Base-by-base conservation (phyloP, 2,113 vertebrate genomes). In the Plecotus auritus region DNA sequence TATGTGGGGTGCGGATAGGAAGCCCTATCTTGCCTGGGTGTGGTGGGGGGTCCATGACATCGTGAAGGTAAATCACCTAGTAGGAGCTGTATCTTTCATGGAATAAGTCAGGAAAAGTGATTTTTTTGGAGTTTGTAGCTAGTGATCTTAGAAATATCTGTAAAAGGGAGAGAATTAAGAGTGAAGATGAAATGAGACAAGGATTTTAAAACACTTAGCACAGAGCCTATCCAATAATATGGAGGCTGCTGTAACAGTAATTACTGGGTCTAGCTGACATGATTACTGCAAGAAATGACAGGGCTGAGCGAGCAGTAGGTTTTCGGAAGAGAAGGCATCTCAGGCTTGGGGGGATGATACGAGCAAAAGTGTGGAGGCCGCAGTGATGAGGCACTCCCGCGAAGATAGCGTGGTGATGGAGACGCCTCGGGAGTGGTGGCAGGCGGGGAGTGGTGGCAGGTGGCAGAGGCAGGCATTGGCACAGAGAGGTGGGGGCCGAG, bases 391-490 rank as follows among this genome's bases (percentile, higher is more conserved):
- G 17, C 22, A 26, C 54, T 49, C 54, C 54, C 16, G 47, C 28
- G n/a, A 32, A 28, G 42, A n/a, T 0, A 22, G 61, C 2, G 0
- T 7, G 56, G 72, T 49, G 78, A 37, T 2, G 37, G 77, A 1
- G n/a, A 4, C 4, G 5, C 37, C 49, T 9, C 3, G 35, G 72
- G 18, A 54, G 17, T 6, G 28, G 61, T 64, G 61, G 49, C 49
- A 51, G 49, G n/a, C n/a, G n/a, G n/a, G n/a, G n/a, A n/a, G n/a
- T n/a, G n/a, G 49, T 16, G 45, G 76, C 28, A 45, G 28, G 28
- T 4, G 28, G 23, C 11, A 26, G 12, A 22, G 7, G 37, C 1
- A 7, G 18, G 56, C 32, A 16, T 9, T 18, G 7, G 2, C 0
- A 10, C 7, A 35, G 11, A 18, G 4, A 28, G 9, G 9, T 51